Evolutionary conservation across 2,113 vertebrate species (phyloP).

Genomic region (Perca flavescens): DNA sequence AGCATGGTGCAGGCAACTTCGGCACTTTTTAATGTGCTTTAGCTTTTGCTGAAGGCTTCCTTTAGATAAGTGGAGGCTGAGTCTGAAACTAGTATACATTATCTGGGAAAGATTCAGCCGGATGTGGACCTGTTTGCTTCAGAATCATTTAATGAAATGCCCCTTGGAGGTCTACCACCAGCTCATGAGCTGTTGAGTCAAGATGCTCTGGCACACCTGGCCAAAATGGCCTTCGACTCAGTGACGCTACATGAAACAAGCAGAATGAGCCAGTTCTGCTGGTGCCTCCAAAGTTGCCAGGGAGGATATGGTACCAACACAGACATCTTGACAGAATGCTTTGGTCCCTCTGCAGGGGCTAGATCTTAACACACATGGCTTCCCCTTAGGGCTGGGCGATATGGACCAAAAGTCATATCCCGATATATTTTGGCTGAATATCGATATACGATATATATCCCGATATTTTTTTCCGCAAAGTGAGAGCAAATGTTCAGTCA

Average conservation of each 20-base stretch:
- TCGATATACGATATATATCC: too few species aligned
- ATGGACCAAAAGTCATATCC: too few species aligned
- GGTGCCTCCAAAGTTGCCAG: background rate
- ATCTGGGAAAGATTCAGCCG: background rate
- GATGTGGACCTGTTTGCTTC: background rate
- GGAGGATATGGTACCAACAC: background rate
- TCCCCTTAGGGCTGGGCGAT: too few species aligned
- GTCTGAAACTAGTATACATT: background rate
- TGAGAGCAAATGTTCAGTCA: too few species aligned
- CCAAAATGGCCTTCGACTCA: background rate
- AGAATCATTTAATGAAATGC: background rate
- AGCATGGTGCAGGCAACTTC: background rate
- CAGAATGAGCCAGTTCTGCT: background rate
- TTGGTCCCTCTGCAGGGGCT: background rate
- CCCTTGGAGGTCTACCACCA: background rate
- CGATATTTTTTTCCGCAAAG: too few species aligned
- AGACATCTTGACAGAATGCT: background rate
- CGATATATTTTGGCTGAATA: too few species aligned
- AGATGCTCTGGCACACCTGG: background rate
- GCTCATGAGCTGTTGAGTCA: background rate
- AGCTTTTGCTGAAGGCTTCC: background rate
- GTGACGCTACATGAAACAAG: background rate
- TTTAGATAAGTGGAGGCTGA: background rate
- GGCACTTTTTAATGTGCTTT: background rate
- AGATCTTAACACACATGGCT: too few species aligned